Evolutionary conservation across 2,113 vertebrate species (phyloP).

Genomic region (Capricornis sumatraensis): DNA sequence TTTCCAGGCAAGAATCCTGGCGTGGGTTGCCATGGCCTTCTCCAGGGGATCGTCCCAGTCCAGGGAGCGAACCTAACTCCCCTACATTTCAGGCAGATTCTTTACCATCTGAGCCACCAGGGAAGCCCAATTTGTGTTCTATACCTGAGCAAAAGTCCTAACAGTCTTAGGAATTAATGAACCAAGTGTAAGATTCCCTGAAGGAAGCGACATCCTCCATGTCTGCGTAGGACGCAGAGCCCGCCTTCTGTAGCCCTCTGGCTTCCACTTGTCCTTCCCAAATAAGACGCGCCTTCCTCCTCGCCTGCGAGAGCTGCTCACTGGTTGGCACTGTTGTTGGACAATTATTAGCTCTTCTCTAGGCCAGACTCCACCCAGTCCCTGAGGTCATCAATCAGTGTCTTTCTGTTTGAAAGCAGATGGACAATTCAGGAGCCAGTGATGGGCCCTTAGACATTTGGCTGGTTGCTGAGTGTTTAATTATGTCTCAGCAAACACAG

Average conservation of each 20-base stretch:
- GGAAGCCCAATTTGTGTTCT: neutral
- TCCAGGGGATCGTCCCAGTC: neutral
- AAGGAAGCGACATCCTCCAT: neutral
- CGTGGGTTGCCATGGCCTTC: neutral
- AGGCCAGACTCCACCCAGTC: neutral
- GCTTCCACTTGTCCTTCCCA: neutral
- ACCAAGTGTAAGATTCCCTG: neutral
- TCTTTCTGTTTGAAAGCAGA: slow-evolving; percentile 38
- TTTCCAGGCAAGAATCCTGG: neutral
- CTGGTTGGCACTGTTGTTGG: neutral
- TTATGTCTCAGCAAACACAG: slow-evolving; percentile 27
- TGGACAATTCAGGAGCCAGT: slow-evolving; percentile 7
- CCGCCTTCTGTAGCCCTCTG: neutral
- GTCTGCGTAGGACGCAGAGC: neutral
- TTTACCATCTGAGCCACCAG: neutral
- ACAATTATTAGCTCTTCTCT: neutral
- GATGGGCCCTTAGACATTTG: neutral
- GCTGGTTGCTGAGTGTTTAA: slow-evolving; percentile 11
- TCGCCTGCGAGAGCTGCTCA: neutral
- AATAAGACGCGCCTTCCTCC: neutral
- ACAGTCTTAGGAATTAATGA: neutral
- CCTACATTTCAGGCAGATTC: neutral
- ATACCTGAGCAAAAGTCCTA: neutral
- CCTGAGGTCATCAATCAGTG: neutral
- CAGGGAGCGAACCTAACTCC: neutral